Conservation (phyloP, 2,797 vertebrate species). For the Merluccius polli region DNA sequence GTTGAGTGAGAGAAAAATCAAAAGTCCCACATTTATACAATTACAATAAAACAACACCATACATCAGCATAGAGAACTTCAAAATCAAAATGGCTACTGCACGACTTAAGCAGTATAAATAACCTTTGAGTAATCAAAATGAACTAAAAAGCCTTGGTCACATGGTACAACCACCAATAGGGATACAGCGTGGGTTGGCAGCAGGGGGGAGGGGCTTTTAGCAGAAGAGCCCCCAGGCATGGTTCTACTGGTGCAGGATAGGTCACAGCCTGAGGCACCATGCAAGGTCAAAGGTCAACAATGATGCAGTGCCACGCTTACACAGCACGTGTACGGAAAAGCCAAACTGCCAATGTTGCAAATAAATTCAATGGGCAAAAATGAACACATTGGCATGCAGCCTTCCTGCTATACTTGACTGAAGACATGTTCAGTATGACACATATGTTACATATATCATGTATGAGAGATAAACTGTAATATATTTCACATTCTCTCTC, state of each 20-base stretch:
- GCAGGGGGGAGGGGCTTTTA: neutral
- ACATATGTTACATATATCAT: neutral
- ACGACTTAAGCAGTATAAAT: neutral
- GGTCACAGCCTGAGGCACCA: conserved; percentile 26
- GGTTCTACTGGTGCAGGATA: neutral
- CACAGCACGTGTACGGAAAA: conserved; percentile 31
- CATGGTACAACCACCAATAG: neutral
- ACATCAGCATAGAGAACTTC: neutral
- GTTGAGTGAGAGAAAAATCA: conserved; percentile 66
- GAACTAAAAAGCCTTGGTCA: neutral
- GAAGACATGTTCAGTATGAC: neutral
- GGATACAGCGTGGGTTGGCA: neutral
- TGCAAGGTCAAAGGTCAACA: conserved; percentile 49
- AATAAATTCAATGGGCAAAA: neutral
- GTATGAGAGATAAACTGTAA: neutral
- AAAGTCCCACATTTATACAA: conserved; percentile 47
- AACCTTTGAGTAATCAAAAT: neutral
- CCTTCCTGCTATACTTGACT: neutral
- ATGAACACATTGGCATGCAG: conserved; percentile 21
- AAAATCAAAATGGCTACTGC: neutral
- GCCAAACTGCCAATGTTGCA: conserved; percentile 6
- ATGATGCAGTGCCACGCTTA: conserved; percentile 25
- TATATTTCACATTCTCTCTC: neutral
- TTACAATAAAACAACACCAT: neutral
- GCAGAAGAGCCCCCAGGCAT: too few relatives aligned